Evolutionary conservation across 1,140 invertebrate species (phyloP).

Genomic region (Cyclina sinensis): DNA sequence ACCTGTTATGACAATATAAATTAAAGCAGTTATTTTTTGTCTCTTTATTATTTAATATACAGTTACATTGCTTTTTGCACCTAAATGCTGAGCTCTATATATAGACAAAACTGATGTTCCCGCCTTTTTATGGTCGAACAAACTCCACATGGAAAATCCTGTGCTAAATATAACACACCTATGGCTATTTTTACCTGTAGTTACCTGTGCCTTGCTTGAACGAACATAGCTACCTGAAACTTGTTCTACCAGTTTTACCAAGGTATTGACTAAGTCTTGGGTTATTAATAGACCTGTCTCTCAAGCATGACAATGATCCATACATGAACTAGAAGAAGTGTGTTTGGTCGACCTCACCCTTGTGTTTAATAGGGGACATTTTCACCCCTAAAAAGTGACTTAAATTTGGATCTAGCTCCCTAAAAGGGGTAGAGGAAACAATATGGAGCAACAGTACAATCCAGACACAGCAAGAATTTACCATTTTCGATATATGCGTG

Average conservation of each 20-base stretch:
- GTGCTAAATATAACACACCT: conserved; percentile 31
- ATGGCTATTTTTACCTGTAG: conserved; percentile 47
- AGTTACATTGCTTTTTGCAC: too few relatives aligned
- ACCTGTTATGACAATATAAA: too few relatives aligned
- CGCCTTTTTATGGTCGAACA: conserved; percentile 50
- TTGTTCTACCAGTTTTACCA: conserved; percentile 69
- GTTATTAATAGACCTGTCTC: conserved; percentile 57
- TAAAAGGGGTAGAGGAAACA: conserved; percentile 45
- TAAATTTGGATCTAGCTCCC: conserved; percentile 24
- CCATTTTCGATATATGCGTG: conserved; percentile 80
- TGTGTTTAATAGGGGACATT: conserved; percentile 33
- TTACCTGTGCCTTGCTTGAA: conserved; percentile 54
- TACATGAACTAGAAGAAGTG: conserved; percentile 47
- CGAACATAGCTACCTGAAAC: conserved; percentile 54
- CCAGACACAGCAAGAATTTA: conserved; percentile 76
- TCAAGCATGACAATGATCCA: conserved; percentile 58
- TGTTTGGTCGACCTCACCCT: conserved; percentile 60
- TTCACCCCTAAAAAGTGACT: conserved; percentile 17
- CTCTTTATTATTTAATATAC: too few relatives aligned
- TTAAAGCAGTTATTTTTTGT: too few relatives aligned
- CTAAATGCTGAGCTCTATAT: too few relatives aligned
- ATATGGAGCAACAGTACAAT: conserved; percentile 73
- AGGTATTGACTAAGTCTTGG: conserved; percentile 21
- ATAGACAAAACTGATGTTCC: conserved; percentile 8
- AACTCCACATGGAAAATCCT: conserved; percentile 42